phyloP scores from a whole-genome alignment of 2,113 vertebrate genomes.

The Lagopus leucura region DNA sequence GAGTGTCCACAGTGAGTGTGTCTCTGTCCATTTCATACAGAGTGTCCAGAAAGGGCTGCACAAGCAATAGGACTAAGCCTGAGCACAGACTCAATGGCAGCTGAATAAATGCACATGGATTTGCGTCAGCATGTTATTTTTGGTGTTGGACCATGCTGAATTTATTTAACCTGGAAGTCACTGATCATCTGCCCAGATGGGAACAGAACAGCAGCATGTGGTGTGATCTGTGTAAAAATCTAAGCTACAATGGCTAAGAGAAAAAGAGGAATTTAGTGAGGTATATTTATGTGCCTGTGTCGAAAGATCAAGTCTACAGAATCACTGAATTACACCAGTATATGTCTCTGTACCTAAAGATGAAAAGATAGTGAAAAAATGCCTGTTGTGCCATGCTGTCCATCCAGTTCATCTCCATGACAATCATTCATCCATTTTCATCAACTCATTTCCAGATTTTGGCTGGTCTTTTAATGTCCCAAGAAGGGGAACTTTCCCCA shows the following conservation, averaged over 20 bases:
- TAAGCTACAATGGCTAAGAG: not conserved
- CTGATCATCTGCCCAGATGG: not conserved
- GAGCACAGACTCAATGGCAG: not conserved
- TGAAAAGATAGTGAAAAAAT: not conserved
- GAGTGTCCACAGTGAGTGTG: fast-evolving
- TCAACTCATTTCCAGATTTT: not conserved
- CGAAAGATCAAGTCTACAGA: conserved; percentile 45
- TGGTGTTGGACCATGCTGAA: not conserved
- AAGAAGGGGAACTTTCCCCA: not conserved
- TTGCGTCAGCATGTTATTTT: conserved; percentile 59
- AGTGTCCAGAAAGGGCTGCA: not conserved
- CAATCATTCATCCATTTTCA: not conserved
- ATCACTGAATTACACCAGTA: not conserved
- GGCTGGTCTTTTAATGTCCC: not conserved
- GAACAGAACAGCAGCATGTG: not conserved
- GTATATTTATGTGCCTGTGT: conserved; percentile 18
- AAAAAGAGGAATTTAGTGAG: conserved; percentile 9
- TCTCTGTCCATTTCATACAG: not conserved
- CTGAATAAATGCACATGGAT: not conserved
- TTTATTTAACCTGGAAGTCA: conserved; percentile 62
- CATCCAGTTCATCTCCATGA: not conserved
- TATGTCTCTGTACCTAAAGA: not conserved
- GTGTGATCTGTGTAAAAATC: conserved; percentile 22
- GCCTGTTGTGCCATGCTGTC: not conserved
- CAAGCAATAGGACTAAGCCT: fast-evolving